phyloP scores from a whole-genome alignment of 2,113 vertebrate genomes.

The Chloroceryle aenea region DNA sequence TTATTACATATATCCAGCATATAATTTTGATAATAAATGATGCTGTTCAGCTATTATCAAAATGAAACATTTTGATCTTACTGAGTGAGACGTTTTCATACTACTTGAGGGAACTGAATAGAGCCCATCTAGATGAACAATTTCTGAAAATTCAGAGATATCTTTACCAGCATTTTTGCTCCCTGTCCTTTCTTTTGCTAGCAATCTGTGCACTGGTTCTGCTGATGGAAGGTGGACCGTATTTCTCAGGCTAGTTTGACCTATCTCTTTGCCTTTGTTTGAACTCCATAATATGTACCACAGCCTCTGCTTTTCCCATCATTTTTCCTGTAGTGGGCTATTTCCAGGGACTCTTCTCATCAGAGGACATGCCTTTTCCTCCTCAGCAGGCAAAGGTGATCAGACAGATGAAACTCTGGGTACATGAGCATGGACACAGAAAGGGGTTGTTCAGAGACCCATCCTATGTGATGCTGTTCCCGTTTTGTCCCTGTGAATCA shows the following conservation, averaged over 20 bases:
- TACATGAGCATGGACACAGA: neutral
- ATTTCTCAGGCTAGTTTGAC: neutral
- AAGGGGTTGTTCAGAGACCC: neutral
- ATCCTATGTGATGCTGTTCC: neutral
- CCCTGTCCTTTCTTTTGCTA: neutral
- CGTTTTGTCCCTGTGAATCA: neutral
- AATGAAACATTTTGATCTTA: neutral
- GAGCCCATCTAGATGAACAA: neutral
- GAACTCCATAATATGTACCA: neutral
- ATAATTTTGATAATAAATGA: slow-evolving; percentile 30
- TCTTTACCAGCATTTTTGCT: neutral
- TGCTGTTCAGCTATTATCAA: neutral
- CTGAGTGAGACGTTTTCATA: neutral
- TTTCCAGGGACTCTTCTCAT: neutral
- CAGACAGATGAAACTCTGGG: neutral
- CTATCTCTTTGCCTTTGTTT: neutral
- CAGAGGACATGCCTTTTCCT: neutral
- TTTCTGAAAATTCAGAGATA: neutral
- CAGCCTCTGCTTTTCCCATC: neutral
- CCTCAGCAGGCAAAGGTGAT: neutral
- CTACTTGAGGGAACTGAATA: neutral
- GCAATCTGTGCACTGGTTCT: neutral
- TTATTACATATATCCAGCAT: neutral
- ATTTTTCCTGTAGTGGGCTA: neutral
- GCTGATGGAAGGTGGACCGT: neutral